A percentile compares a stretch with the other conserved stretches of the same genome.
Evolutionary conservation across 1,140 invertebrate genomes (phyloP).

Genomic region (Macrocentrus cingulum): DNA sequence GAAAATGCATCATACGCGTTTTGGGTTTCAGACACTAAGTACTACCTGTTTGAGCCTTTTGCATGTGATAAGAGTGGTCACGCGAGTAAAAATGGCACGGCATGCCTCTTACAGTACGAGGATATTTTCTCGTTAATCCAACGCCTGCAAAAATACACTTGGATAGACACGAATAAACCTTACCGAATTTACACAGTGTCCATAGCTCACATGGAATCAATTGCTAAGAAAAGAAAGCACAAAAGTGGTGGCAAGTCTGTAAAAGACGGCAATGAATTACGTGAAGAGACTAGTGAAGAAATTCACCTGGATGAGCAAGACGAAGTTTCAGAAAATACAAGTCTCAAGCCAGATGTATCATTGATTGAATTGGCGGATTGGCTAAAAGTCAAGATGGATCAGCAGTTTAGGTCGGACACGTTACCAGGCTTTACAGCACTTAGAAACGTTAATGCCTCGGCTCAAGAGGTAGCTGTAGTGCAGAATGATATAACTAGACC

Average conservation of each 20-base stretch:
- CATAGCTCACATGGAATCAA: slow-evolving; percentile 41
- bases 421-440: slow-evolving; percentile 36
- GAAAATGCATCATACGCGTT: slow-evolving; percentile 44
- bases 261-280: slow-evolving; percentile 4
- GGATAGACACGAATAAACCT: slow-evolving; percentile 26
- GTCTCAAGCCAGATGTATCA: slow-evolving; percentile 29
- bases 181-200: slow-evolving; percentile 43
- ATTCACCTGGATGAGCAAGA: neutral
- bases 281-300: too few relatives aligned
- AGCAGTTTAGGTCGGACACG: neutral
- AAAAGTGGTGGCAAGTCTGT: neutral
- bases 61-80: slow-evolving; percentile 44
- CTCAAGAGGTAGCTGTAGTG: slow-evolving; percentile 43
- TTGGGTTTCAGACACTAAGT: slow-evolving; percentile 38
- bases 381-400: slow-evolving; percentile 29
- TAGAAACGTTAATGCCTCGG: slow-evolving; percentile 38
- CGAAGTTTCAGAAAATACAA: slow-evolving; percentile 1
- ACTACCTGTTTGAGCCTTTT: slow-evolving; percentile 51
- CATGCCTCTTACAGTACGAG: slow-evolving; percentile 42
- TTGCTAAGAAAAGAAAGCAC: slow-evolving; percentile 13
- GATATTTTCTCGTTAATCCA: slow-evolving; percentile 33
- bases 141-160: slow-evolving; percentile 38
- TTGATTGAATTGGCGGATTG: slow-evolving; percentile 43
- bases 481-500: slow-evolving; percentile 44
- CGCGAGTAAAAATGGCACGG: slow-evolving; percentile 29